Evolutionary conservation across 2,113 vertebrate genomes (phyloP), one percentile per base, ranked within the genome.

Genomic region (Anguilla japonica): DNA sequence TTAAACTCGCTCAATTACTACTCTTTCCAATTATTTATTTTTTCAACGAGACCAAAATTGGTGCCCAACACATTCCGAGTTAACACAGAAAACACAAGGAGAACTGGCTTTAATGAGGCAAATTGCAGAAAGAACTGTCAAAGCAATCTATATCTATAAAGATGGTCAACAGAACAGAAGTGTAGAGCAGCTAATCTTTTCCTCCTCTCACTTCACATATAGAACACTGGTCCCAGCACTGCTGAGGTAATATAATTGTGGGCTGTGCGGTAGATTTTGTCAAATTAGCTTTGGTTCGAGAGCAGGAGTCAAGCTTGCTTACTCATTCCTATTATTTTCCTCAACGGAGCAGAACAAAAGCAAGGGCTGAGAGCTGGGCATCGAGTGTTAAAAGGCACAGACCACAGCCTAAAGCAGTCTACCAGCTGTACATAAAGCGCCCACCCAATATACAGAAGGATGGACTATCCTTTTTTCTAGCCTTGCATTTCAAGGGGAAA

Each of bases 241-340:
- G 75, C 87, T 89, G 85, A 87, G 83, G 87, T 88, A 63, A 87
- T 87, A 86, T 92, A 91, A 92, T 91, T 91, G 88, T 87, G 82
- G 88, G 89, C 88, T 85, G 83, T 89, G 91, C 82, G 85, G 82
- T 75, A 46, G 82, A 88, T 84, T 87, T 86, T 41, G 34, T 86
- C 92, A 89, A 91, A 89, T 92, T 89, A 91, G 87, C 88, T 91
- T 89, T 86, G 85, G 90, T 89, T 34, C 71, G 40, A 89, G 79
- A 83, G 82, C 84, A 85, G 85, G 80, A 87, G 85, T 88, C 86
- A 26, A 67, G 87, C 81, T 87, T 89, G 87, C 87, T 86, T 71
- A 63, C 83, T 56, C 84, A 85, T 41, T 89, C 82, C 82, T 71
- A 40, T 86, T 89, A 83, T 88, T 88, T 88, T 88, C 86, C 81